Conservation (phyloP, 2,797 vertebrate species). For the Pterois miles region DNA sequence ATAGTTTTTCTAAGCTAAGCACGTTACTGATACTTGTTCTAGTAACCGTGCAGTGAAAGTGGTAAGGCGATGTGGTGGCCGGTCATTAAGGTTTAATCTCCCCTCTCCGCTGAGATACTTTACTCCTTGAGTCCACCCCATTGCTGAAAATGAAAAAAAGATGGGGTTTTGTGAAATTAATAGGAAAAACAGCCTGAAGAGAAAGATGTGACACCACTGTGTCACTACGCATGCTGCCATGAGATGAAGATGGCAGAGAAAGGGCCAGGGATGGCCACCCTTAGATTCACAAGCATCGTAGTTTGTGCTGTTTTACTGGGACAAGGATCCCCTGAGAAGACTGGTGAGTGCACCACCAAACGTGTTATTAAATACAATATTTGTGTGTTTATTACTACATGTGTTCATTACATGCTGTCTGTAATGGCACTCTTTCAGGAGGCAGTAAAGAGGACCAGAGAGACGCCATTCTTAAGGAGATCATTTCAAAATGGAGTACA, state of each 20-base stretch:
- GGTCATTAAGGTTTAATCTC: slow-evolving; percentile 84
- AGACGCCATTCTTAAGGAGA: slow-evolving; percentile 76
- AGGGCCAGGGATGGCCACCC: slow-evolving; percentile 67
- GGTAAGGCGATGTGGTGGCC: slow-evolving; percentile 68
- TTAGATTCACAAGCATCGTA: slow-evolving; percentile 65
- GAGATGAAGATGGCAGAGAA: slow-evolving; percentile 70
- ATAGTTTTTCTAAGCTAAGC: slow-evolving; percentile 1
- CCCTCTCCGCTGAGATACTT: slow-evolving; percentile 69
- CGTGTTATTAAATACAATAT: neutral
- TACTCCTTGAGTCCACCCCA: slow-evolving; percentile 58
- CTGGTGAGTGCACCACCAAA: slow-evolving; percentile 70
- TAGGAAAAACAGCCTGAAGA: slow-evolving; percentile 18
- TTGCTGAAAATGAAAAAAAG: slow-evolving; percentile 23
- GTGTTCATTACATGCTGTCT: neutral
- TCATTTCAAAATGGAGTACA: slow-evolving; percentile 79
- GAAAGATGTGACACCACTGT: slow-evolving; percentile 64
- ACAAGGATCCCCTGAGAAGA: slow-evolving; percentile 58
- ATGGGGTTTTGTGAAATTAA: slow-evolving; percentile 21
- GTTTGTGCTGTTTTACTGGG: slow-evolving; percentile 73
- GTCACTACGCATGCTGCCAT: slow-evolving; percentile 51
- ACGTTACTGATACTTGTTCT: slow-evolving; percentile 12
- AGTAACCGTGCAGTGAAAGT: slow-evolving; percentile 57
- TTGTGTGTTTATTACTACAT: neutral
- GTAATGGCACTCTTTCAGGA: slow-evolving; percentile 50
- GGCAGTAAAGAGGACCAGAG: slow-evolving; percentile 62